phyloP scores from a whole-genome alignment of 2,113 vertebrate species.

The Isichthys henryi region DNA sequence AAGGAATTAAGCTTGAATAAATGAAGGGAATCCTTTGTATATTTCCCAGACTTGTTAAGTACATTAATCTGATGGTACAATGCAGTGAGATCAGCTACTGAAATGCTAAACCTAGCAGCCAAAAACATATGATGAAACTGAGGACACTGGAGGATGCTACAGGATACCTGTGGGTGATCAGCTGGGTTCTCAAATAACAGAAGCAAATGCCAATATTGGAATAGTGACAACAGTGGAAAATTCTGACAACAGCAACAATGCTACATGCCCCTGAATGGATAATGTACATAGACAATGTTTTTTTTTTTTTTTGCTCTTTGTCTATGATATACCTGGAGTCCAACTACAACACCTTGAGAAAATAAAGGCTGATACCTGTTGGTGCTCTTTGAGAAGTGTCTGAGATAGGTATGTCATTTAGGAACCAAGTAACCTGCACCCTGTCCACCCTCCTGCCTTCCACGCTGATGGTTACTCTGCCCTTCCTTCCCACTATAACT shows the following conservation, averaged over 20 bases:
- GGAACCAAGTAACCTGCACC: conserved; percentile 60
- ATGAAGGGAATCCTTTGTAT: background rate
- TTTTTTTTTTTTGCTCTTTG: background rate
- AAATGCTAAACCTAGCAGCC: background rate
- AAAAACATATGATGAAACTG: background rate
- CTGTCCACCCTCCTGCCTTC: conserved; percentile 58
- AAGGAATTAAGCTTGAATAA: background rate
- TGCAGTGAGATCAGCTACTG: background rate
- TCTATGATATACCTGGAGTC: background rate
- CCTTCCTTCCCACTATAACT: conserved; percentile 57
- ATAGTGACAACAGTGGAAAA: background rate
- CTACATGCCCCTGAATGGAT: background rate
- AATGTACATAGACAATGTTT: background rate
- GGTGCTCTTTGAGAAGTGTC: conserved; percentile 55
- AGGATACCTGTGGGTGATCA: background rate
- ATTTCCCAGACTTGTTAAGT: background rate
- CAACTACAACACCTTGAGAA: background rate
- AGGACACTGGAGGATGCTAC: background rate
- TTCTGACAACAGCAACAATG: background rate
- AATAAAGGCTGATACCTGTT: background rate
- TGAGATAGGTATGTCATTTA: conserved; percentile 55
- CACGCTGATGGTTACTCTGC: conserved; percentile 57
- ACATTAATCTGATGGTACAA: background rate
- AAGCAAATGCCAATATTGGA: background rate
- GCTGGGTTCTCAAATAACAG: background rate